phyloP scores from a whole-genome alignment of 1,140 invertebrate genomes.

The Drosophila kurseongensis region DNA sequence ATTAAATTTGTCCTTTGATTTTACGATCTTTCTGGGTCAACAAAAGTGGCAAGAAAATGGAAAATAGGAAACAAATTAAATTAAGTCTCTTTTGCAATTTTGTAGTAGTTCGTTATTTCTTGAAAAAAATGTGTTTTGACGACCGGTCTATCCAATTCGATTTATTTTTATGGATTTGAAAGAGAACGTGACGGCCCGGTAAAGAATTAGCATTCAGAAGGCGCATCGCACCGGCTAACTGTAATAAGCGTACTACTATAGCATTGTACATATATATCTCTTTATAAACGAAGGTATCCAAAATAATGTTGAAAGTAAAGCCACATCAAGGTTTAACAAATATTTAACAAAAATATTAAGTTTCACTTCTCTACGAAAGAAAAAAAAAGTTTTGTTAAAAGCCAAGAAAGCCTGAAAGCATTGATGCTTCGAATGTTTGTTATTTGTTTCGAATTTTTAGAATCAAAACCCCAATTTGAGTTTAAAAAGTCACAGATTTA shows the following conservation, averaged over 20 bases:
- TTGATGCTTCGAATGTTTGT: no score
- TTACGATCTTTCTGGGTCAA: neutral
- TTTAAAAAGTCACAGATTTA: no score
- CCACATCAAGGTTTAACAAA: neutral
- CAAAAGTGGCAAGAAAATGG: no score
- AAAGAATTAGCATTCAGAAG: slow-evolving; percentile 57
- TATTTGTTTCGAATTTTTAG: no score
- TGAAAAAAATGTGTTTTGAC: slow-evolving; percentile 27
- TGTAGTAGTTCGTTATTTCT: neutral
- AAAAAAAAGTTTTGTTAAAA: no score
- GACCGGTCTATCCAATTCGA: slow-evolving; percentile 34
- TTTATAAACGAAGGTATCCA: neutral
- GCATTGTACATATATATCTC: neutral
- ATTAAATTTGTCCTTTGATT: neutral
- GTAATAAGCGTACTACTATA: slow-evolving; percentile 26
- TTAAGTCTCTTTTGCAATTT: no score
- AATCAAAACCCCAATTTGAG: no score
- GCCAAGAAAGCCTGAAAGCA: no score
- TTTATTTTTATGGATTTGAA: slow-evolving; percentile 62
- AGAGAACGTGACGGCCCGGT: slow-evolving; percentile 43
- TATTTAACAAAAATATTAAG: neutral
- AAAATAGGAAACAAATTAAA: neutral
- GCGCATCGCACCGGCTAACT: slow-evolving; percentile 19
- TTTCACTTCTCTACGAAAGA: neutral
- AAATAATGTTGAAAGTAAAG: slow-evolving; percentile 8